A percentile compares a stretch with the other conserved stretches of the same genome.
Conservation (phyloP, 64 coral and sea anemone genomes). For the Montipora cactus region DNA sequence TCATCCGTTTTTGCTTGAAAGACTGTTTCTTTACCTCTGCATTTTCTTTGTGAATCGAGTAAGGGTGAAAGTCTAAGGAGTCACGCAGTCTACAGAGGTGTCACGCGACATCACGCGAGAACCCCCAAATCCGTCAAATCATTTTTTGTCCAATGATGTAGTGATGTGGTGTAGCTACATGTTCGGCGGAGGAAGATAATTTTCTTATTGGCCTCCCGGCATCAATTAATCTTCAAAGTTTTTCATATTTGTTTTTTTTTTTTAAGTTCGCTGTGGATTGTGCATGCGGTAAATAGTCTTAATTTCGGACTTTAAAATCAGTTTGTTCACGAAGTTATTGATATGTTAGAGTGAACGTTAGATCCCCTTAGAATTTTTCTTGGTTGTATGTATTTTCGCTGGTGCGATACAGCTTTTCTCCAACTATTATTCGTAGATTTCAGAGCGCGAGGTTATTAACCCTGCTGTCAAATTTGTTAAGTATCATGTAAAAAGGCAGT, state of each 20-base stretch:
- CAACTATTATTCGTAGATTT: constrained; percentile 2
- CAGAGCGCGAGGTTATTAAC: background rate
- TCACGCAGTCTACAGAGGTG: no score
- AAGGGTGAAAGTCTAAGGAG: no score
- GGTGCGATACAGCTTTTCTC: background rate
- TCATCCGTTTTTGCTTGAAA: no score
- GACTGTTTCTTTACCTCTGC: no score
- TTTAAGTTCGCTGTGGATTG: background rate
- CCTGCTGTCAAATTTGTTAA: constrained; percentile 20
- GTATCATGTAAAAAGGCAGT: constrained; percentile 49
- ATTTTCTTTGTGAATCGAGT: no score
- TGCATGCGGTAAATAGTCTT: constrained; percentile 1
- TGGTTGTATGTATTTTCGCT: background rate
- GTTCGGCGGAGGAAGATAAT: background rate
- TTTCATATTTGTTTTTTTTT: background rate
- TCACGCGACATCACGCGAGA: no score
- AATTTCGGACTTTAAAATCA: constrained; percentile 15
- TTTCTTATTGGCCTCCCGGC: background rate
- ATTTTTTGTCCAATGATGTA: no score
- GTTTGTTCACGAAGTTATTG: background rate
- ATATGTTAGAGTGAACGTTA: background rate
- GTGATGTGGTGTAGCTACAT: background rate
- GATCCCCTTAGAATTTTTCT: background rate
- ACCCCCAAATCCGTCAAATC: no score
- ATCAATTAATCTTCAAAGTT: background rate